A percentile compares a stretch with the other conserved stretches of the same genome.
Evolutionary conservation across 2,888 invertebrate species (phyloP).

Genomic region (Amiota mariae): DNA sequence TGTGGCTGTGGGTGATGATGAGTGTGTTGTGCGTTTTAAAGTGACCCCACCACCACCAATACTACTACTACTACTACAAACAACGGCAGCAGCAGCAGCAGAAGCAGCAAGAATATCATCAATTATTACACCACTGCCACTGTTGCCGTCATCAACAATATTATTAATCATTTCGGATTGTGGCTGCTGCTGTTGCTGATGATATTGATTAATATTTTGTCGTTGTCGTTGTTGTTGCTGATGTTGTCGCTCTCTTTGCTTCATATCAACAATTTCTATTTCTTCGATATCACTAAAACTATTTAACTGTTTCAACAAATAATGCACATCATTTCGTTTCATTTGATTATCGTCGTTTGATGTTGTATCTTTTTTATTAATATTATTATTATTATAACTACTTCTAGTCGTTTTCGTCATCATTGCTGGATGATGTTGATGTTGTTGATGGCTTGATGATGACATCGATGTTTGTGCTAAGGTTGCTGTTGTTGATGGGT

Average conservation of each 20-base stretch:
- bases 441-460: conserved; percentile 28
- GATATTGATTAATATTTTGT: conserved; percentile 19
- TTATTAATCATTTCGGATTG: neutral
- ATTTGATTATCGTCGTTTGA: conserved; percentile 71
- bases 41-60: conserved; percentile 44
- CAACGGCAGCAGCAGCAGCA: conserved; percentile 15
- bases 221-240: conserved; percentile 44
- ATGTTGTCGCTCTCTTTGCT: conserved; percentile 67
- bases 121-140: no score
- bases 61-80: conserved; percentile 38
- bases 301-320: conserved; percentile 75
- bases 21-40: conserved; percentile 40
- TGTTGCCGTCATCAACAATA: neutral
- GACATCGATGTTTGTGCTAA: conserved; percentile 36
- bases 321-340: conserved; percentile 75
- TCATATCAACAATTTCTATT: conserved; percentile 74
- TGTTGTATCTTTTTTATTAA: conserved; percentile 44
- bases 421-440: conserved; percentile 36
- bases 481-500: no score
- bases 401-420: conserved; percentile 45
- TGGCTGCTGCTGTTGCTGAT: neutral
- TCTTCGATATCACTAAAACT: conserved; percentile 75
- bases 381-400: conserved; percentile 45
- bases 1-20: conserved; percentile 62
- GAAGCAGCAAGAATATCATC: no score